phyloP scores from a whole-genome alignment of 2,888 invertebrate genomes.

The Parnassius glacialis region DNA sequence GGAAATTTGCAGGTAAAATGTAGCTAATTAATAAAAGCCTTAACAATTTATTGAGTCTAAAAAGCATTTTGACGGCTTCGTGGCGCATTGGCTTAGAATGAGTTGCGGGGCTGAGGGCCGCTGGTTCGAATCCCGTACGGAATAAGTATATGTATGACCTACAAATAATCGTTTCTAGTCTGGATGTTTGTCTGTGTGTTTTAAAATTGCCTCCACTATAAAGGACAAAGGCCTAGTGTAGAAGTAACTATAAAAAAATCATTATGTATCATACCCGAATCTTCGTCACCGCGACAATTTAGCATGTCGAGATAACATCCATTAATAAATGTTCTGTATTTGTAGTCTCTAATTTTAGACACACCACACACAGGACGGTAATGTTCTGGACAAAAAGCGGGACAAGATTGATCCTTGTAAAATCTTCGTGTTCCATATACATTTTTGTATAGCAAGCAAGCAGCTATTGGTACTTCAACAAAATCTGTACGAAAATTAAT shows the following conservation, averaged over 20 bases:
- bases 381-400: slow-evolving; percentile 62
- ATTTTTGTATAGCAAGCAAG: slow-evolving; percentile 40
- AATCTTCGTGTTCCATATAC: slow-evolving; percentile 36
- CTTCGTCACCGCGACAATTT: slow-evolving; percentile 64
- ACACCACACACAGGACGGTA: slow-evolving; percentile 66
- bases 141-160: too few relatives aligned
- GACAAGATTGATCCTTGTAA: slow-evolving; percentile 58
- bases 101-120: too few relatives aligned
- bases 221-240: too few relatives aligned
- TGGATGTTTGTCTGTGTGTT: too few relatives aligned
- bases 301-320: slow-evolving; percentile 67
- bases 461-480: slow-evolving; percentile 45
- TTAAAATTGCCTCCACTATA: too few relatives aligned
- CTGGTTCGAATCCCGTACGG: too few relatives aligned
- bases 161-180: too few relatives aligned
- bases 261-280: slow-evolving; percentile 29
- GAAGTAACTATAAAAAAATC: not conserved
- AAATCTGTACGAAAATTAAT: slow-evolving; percentile 43
- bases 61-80: too few relatives aligned
- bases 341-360: slow-evolving; percentile 46
- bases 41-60: too few relatives aligned
- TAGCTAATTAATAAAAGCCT: too few relatives aligned
- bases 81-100: too few relatives aligned
- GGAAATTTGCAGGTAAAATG: too few relatives aligned
- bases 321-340: slow-evolving; percentile 59